phyloP scores from a whole-genome alignment of 1,140 invertebrate species.

The Zophobas atratus region DNA sequence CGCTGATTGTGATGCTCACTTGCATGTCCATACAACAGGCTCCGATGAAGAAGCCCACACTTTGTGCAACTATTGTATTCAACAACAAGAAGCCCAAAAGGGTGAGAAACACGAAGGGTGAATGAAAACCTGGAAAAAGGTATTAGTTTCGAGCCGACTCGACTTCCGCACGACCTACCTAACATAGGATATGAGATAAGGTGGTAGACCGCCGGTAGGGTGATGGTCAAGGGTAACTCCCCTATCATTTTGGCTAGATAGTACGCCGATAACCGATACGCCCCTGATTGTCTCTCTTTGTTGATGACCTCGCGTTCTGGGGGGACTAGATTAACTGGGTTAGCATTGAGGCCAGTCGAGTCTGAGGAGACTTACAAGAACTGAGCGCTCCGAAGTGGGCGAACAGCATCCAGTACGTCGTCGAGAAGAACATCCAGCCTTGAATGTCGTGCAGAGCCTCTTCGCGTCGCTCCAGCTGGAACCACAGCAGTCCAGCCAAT shows the following conservation, averaged over 20 bases:
- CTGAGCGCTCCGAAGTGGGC: conserved; percentile 86
- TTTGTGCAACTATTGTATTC: conserved; percentile 87
- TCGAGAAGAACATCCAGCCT: conserved; percentile 91
- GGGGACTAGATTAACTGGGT: conserved; percentile 76
- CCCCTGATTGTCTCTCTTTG: conserved; percentile 86
- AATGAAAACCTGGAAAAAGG: conserved; percentile 69
- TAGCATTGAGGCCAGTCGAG: conserved; percentile 12
- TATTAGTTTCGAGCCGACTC: background rate
- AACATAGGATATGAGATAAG: conserved; percentile 87
- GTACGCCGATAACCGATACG: conserved; percentile 88
- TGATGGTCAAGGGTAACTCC: conserved; percentile 84
- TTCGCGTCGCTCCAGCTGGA: conserved; percentile 82
- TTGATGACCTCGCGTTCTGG: conserved; percentile 87
- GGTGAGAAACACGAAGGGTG: conserved; percentile 78
- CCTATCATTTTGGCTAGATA: conserved; percentile 91
- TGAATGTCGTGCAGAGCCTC: conserved; percentile 85
- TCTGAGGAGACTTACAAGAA: conserved; percentile 70
- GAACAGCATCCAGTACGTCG: conserved; percentile 91
- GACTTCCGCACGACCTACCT: conserved; percentile 64
- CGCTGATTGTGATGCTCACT: conserved; percentile 85
- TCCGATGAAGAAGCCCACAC: conserved; percentile 88
- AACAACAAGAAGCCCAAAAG: conserved; percentile 83
- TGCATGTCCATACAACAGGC: conserved; percentile 87
- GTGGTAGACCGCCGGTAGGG: conserved; percentile 85
- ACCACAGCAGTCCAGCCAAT: conserved; percentile 86